Conservation (phyloP, 1,140 invertebrate species). For the Drosophila albomicans region DNA sequence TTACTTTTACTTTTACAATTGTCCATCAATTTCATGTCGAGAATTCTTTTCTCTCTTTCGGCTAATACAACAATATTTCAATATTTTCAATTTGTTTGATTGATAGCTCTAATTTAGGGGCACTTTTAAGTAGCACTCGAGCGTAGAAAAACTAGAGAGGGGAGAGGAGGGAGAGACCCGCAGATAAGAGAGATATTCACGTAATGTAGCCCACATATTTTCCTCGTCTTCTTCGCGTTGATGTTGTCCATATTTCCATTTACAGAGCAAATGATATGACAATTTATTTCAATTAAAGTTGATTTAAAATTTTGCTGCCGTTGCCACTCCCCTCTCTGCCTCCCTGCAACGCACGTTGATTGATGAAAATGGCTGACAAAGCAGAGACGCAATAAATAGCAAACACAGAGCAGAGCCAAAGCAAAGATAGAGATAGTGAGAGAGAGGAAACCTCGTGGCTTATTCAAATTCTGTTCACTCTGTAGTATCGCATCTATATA, state of each 20-base stretch:
- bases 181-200: conserved; percentile 38
- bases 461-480: conserved; percentile 23
- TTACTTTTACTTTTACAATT: conserved; percentile 31
- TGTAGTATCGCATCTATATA: conserved; percentile 17
- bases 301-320: conserved; percentile 68
- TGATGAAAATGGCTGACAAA: conserved; percentile 41
- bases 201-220: conserved; percentile 42
- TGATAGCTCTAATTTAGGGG: conserved; percentile 47
- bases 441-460: conserved; percentile 19
- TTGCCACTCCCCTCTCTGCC: neutral
- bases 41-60: conserved; percentile 12
- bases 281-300: conserved; percentile 84
- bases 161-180: conserved; percentile 15
- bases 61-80: conserved; percentile 27
- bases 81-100: conserved; percentile 49
- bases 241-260: conserved; percentile 42
- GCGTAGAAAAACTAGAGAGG: neutral
- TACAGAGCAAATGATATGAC: conserved; percentile 71
- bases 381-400: conserved; percentile 29
- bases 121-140: conserved; percentile 48
- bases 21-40: conserved; percentile 11
- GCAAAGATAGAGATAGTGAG: neutral
- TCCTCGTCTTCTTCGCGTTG: conserved; percentile 4
- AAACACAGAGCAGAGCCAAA: neutral
- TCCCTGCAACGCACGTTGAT: conserved; percentile 30